Evolutionary conservation across 2,113 vertebrate species (phyloP).

Genomic region (Mystacornis crossleyi): DNA sequence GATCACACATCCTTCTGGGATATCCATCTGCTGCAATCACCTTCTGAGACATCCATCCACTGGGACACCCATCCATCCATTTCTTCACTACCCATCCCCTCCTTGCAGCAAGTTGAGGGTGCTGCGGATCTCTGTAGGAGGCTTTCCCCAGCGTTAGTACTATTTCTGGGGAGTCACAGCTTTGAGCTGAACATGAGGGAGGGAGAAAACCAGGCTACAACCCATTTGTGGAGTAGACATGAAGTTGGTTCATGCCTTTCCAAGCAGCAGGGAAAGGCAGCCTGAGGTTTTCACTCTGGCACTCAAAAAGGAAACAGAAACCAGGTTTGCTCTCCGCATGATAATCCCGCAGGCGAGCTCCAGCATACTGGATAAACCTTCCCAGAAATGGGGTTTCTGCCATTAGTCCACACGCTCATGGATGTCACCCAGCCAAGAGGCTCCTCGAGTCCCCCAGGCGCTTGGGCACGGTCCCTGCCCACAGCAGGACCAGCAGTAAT

Average conservation of each 20-base stretch:
- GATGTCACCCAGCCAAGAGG: neutral
- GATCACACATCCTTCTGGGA: neutral
- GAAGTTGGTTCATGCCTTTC: neutral
- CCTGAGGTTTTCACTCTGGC: neutral
- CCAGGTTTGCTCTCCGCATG: neutral
- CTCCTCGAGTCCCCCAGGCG: neutral
- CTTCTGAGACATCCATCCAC: neutral
- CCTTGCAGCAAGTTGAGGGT: neutral
- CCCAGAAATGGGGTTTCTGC: neutral
- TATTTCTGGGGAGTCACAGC: fast-evolving
- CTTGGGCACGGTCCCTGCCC: neutral
- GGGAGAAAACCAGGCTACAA: neutral
- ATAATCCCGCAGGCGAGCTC: neutral
- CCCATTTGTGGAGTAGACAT: neutral
- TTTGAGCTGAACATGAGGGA: neutral
- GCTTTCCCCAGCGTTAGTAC: neutral
- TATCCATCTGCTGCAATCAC: neutral
- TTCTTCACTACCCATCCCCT: neutral
- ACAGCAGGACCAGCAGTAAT: neutral
- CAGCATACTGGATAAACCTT: neutral
- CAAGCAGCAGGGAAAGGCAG: neutral
- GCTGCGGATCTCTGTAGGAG: neutral
- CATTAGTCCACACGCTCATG: neutral
- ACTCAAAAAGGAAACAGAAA: neutral
- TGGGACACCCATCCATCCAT: fast-evolving